A percentile compares a stretch with the other conserved stretches of the same genome.
These are phyloP conservation scores for Coreius guichenoti DNA, from an alignment of 2,797 vertebrate genomes.

Conservation along the genomic window DNA sequence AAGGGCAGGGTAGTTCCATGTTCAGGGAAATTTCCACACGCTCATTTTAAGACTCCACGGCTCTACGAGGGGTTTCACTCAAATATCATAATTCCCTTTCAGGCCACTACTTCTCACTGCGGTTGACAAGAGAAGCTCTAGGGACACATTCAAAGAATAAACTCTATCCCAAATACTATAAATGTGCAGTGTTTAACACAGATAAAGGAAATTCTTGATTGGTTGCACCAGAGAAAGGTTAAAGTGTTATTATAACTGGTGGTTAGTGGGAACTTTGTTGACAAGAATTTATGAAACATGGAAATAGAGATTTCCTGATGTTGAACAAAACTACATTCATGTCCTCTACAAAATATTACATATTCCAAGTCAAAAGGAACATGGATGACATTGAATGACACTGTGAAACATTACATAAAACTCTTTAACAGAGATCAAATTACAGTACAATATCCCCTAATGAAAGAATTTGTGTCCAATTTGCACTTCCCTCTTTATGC, in stretches of 20 bases:
- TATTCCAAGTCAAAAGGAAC: not conserved
- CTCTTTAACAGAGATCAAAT: not conserved
- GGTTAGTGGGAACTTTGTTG: not conserved
- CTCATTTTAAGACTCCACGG: not conserved
- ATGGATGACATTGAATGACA: not conserved
- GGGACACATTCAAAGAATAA: not conserved
- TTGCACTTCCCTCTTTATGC: not conserved
- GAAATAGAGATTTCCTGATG: not conserved
- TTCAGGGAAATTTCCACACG: constrained; percentile 38
- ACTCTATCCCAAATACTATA: not conserved
- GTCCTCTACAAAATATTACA: not conserved
- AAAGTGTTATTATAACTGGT: not conserved
- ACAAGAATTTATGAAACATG: not conserved
- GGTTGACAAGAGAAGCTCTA: not conserved
- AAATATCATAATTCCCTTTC: not conserved
- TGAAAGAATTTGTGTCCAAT: not conserved
- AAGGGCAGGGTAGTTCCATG: constrained; percentile 37
- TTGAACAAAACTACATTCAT: not conserved
- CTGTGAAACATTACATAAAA: not conserved
- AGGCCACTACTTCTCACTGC: not conserved
- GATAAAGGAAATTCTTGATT: not conserved
- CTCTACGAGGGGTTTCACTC: constrained; percentile 11
- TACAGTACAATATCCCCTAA: not conserved
- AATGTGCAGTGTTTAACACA: not conserved
- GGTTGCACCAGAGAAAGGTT: not conserved